Evolutionary conservation across 2,797 vertebrate genomes (phyloP).

Genomic region (Hoplostethus atlanticus): DNA sequence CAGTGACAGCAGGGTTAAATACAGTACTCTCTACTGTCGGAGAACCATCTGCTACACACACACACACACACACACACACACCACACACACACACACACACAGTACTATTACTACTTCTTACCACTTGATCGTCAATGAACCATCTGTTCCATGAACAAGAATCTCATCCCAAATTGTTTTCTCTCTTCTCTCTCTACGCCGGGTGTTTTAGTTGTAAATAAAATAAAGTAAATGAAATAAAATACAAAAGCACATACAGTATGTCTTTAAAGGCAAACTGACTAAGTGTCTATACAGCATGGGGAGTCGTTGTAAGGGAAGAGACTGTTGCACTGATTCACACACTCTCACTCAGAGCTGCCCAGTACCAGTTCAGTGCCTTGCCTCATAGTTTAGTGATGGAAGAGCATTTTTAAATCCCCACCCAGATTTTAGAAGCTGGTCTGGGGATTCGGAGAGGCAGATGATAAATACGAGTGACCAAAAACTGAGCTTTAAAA

Average conservation of each 20-base stretch:
- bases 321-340: not conserved
- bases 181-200: slow-evolving; percentile 14
- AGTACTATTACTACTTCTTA: slow-evolving; percentile 27
- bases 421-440: slow-evolving; percentile 2
- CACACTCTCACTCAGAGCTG: too few species aligned
- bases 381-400: slow-evolving; percentile 14
- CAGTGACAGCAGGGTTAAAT: slow-evolving; percentile 53
- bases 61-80: too few species aligned
- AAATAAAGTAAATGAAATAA: slow-evolving; percentile 28
- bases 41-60: slow-evolving; percentile 49
- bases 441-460: not conserved
- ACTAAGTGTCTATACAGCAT: not conserved
- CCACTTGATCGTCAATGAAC: slow-evolving; percentile 35
- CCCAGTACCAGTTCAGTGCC: slow-evolving; percentile 24
- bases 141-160: slow-evolving; percentile 55
- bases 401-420: too few species aligned
- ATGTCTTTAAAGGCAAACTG: slow-evolving; percentile 25
- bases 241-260: slow-evolving; percentile 31
- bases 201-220: slow-evolving; percentile 58
- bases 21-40: slow-evolving; percentile 42
- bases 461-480: slow-evolving; percentile 3
- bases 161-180: slow-evolving; percentile 28
- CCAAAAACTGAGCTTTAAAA: too few species aligned
- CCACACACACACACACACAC: slow-evolving; percentile 1
- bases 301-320: too few species aligned